Evolutionary conservation across 2,113 vertebrate species (phyloP).

Genomic region (Ranitomeya imitator): DNA sequence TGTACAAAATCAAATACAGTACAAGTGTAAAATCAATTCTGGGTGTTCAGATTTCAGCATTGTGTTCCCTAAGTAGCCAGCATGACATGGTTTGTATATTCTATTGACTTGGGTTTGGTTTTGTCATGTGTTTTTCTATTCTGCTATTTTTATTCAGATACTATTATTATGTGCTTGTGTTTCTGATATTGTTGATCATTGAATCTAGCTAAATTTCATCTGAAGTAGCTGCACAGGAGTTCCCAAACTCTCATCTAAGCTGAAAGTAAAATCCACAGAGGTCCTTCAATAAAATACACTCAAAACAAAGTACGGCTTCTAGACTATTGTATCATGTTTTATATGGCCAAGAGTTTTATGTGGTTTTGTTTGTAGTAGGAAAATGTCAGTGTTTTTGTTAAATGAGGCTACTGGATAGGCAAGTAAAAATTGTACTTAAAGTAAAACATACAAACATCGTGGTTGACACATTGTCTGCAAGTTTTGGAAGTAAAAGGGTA

Average conservation of each 20-base stretch:
- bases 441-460: no score
- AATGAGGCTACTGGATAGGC: not conserved
- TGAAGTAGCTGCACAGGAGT: conserved; percentile 27
- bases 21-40: not conserved
- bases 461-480: no score
- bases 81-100: not conserved
- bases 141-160: not conserved
- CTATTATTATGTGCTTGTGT: not conserved
- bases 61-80: not conserved
- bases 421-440: not conserved
- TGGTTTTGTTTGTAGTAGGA: not conserved
- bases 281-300: conserved; percentile 25
- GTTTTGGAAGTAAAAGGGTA: no score
- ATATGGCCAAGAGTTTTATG: not conserved
- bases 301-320: conserved; percentile 1
- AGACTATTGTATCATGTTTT: conserved; percentile 27
- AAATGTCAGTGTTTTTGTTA: conserved; percentile 17
- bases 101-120: not conserved
- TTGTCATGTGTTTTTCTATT: not conserved
- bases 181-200: not conserved
- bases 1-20: not conserved
- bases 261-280: conserved; percentile 33
- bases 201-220: conserved; percentile 18
- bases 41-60: not conserved
- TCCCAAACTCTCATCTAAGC: not conserved